Conservation (phyloP, 2,888 invertebrate genomes). For the Willowsia nigromaculata region DNA sequence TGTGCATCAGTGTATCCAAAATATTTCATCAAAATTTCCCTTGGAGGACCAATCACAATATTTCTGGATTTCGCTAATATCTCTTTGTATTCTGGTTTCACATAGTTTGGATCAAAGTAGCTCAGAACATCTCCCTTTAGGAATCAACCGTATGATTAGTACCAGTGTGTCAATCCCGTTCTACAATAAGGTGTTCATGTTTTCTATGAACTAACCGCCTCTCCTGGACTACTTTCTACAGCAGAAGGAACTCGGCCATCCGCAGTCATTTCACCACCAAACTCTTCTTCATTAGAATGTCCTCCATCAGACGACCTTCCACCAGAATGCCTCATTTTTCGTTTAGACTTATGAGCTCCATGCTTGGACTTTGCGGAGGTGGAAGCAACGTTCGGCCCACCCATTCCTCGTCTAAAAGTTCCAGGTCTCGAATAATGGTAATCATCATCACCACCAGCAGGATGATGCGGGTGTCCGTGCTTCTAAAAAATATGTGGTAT, state of each 20-base stretch:
- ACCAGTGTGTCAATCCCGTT: too few species aligned
- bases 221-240: background rate
- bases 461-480: background rate
- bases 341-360: background rate
- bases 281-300: background rate
- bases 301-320: background rate
- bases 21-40: conserved; percentile 48
- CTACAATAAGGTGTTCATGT: too few species aligned
- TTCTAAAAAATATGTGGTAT: too few species aligned
- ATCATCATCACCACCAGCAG: background rate
- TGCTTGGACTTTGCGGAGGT: background rate
- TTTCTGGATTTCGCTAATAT: conserved; percentile 40
- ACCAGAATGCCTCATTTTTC: background rate
- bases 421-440: background rate
- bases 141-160: background rate
- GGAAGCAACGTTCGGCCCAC: background rate
- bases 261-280: background rate
- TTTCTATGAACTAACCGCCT: background rate
- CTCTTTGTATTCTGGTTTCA: conserved; percentile 11
- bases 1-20: conserved; percentile 28
- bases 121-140: conserved; percentile 40
- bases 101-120: conserved; percentile 53
- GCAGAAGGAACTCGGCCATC: background rate
- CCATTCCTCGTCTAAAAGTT: background rate
- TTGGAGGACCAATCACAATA: conserved; percentile 44